A percentile compares a stretch with the other conserved stretches of the same genome.
These are phyloP conservation scores for Trichomycterus rosablanca DNA, from an alignment of 2,113 vertebrate species.

Conservation along the genomic window DNA sequence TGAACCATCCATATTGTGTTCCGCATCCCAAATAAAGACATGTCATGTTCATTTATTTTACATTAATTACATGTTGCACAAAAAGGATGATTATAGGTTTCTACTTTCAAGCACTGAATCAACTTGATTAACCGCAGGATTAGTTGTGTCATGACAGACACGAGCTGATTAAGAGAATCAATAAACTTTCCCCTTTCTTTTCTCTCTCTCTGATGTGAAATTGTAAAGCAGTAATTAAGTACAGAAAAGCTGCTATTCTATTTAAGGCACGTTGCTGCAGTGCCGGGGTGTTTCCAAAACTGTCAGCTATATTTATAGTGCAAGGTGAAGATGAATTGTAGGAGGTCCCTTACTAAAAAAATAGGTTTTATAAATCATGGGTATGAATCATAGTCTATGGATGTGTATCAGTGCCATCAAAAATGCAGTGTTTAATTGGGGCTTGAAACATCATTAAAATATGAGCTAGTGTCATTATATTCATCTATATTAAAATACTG, in stretches of 20 bases:
- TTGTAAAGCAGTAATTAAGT: slow-evolving; percentile 22
- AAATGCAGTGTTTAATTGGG: too few species aligned
- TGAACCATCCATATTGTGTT: too few species aligned
- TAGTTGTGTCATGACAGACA: background rate
- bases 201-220: background rate
- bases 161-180: slow-evolving; percentile 10
- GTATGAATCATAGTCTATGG: too few species aligned
- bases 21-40: background rate
- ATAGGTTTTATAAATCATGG: too few species aligned
- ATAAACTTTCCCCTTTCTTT: background rate
- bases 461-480: too few species aligned
- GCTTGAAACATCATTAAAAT: too few species aligned
- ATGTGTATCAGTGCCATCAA: too few species aligned
- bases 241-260: slow-evolving; percentile 51
- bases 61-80: background rate
- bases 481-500: too few species aligned
- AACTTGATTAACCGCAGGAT: background rate
- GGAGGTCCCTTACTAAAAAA: too few species aligned
- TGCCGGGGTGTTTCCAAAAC: slow-evolving; percentile 57
- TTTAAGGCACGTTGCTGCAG: slow-evolving; percentile 61
- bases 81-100: too few species aligned
- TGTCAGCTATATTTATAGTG: slow-evolving; percentile 24
- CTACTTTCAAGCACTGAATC: too few species aligned
- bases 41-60: background rate
- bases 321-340: slow-evolving; percentile 37